Evolutionary conservation across 2,113 vertebrate species (phyloP), one percentile per base, ranked within the genome.

Genomic region (Bubo bubo): DNA sequence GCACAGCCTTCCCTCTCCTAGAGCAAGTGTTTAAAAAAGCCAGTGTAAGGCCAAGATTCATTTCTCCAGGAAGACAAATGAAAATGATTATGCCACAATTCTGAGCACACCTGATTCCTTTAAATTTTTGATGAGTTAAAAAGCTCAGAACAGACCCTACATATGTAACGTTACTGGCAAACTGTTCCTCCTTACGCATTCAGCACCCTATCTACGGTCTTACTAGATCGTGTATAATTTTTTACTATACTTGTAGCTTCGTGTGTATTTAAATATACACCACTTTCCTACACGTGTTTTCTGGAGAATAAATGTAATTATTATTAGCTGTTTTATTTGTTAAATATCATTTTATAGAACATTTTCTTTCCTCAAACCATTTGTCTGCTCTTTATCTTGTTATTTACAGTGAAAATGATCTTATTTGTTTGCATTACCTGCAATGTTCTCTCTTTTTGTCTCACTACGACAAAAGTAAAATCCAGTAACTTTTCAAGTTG

Each of bases 271-370:
- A 62, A 55, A 43, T 4, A n/a, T 3, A 52, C 17, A 75, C 5
- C 35, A 18, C 24, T 9, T 49, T 50, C 47, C 59, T n/a, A 7
- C 8, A 22, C 0, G 0, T 3, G 5, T 19, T 79, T 90, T 41
- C 27, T 75, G 55, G 27, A 63, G 45, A 45, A 39, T 9, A 64
- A 45, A 24, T 35, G 8, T 2, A 6, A 60, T 52, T 16, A 13
- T 28, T 67, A n/a, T 7, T 3, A 82, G 32, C 12, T 45, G 21
- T 11, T 84, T 39, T 35, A 34, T 60, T 79, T 4, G 5, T 55
- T 41, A 60, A 60, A 60, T 9, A 56, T 27, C 27, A 35, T 27
- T 59, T 37, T 34, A 41, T 0, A 37, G 58, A 53, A 28, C 3
- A 7, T 17, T 43, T 75, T 32, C 24, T 75, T 71, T 35, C 55